Base-by-base conservation (phyloP, 2,113 vertebrate genomes). In the Suncus etruscus region DNA sequence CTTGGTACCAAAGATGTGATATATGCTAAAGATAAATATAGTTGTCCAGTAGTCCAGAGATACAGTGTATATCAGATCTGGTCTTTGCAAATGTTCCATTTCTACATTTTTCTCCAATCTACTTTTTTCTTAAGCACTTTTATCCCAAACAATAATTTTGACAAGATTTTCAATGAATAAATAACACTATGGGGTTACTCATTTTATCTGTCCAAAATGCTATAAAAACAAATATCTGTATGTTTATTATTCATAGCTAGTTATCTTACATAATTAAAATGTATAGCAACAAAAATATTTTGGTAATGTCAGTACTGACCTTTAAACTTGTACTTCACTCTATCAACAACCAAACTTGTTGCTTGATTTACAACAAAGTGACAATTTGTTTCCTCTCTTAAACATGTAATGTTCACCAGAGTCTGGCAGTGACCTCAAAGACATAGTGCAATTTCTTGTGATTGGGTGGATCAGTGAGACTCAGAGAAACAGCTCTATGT, bases 311-410 rank as follows among this genome's bases (percentile, higher is more conserved):
- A 51, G 24, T 45, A 74, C 83, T 92, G 93, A 95, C 96, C 87
- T 96, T 63, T 89, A 79, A 96, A 83, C 8, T 92, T 72, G 39
- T 1, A 1, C 81, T 95, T 94, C 91, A 18, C 89, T 31, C 7
- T 61, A 87, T 88, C 96, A 68, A 84, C 18, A 61, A 61, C 58
- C 58, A 61, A 61, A 61, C 58, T 61, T 79, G 69, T 90, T 88
- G 83, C 95, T 96, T 92, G 86, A 95, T 96, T 97, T 96, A 95
- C 66, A 87, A 95, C 80, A 65, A 97, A 94, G 45, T 83, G 73
- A 87, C 95, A 95, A 77, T 32, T 95, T 94, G 39, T 91, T 94
- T 96, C 39, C 92, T 86, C 3, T 94, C 94, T 96, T 65, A 54
- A 94, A 76, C 24, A 87, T 3, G 5, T 63, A 72, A n/a, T 96